Conservation (phyloP, 2,888 invertebrate species). For the Coenonympha glycerion region DNA sequence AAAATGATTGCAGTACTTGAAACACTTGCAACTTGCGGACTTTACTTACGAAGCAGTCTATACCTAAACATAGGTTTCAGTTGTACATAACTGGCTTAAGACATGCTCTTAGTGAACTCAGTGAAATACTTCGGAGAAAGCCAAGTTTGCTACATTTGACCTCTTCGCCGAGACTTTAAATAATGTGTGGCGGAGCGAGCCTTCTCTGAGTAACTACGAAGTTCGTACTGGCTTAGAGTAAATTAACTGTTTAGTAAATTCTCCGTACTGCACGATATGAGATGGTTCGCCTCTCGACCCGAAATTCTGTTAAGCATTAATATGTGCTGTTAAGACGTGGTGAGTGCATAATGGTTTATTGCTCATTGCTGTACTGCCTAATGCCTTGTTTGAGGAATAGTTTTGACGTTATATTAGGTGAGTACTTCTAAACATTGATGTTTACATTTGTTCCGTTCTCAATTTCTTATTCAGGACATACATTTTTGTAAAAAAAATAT, state of each 20-base stretch:
- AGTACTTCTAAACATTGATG: too few species aligned
- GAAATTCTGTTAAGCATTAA: background rate
- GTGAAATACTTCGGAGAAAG: conserved; percentile 4
- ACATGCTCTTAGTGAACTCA: conserved; percentile 4
- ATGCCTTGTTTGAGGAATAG: too few species aligned
- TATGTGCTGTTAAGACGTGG: background rate
- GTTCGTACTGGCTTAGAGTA: conserved; percentile 8
- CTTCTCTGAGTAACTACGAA: conserved; percentile 2
- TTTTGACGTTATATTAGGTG: too few species aligned
- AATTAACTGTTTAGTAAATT: conserved; percentile 9
- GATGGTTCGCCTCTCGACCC: conserved; percentile 3
- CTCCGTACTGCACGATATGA: conserved; percentile 1
- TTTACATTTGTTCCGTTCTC: too few species aligned
- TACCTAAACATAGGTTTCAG: background rate
- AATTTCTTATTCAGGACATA: too few species aligned
- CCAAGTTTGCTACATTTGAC: conserved; percentile 13
- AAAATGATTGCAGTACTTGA: too few species aligned
- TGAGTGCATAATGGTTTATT: background rate
- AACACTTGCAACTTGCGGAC: too few species aligned
- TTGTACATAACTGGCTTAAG: conserved; percentile 4
- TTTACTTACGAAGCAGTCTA: too few species aligned
- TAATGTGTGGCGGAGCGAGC: conserved; percentile 9
- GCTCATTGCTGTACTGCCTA: background rate
- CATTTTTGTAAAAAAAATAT: too few species aligned
- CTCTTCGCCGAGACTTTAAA: conserved; percentile 10